Conservation (phyloP, 64 coral and sea anemone species). For the Stichodactyla helianthus region DNA sequence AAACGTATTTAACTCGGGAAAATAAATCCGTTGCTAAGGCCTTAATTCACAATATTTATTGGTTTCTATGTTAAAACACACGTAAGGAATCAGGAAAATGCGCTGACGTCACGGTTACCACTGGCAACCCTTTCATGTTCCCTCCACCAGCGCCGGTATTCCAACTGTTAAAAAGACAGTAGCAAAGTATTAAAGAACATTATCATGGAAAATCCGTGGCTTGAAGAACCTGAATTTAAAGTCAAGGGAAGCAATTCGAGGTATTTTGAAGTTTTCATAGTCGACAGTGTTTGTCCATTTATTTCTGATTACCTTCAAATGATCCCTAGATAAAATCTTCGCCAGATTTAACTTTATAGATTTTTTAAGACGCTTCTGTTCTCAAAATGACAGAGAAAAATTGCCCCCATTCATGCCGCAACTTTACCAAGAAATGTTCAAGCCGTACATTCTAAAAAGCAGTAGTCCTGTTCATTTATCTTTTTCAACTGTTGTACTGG, state of each 20-base stretch:
- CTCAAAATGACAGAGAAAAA: no score
- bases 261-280: not conserved
- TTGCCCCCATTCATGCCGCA: no score
- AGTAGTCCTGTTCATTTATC: no score
- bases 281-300: not conserved
- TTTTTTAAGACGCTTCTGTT: no score
- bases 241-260: not conserved
- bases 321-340: no score
- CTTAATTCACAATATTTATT: not conserved
- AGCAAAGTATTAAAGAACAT: not conserved
- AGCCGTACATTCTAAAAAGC: no score
- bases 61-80: not conserved
- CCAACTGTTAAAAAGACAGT: not conserved
- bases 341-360: no score
- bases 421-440: no score
- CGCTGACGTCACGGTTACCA: not conserved
- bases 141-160: not conserved
- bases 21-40: not conserved
- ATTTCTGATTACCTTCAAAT: no score
- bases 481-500: no score
- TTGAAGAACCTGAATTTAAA: not conserved
- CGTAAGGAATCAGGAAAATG: not conserved
- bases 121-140: not conserved
- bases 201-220: not conserved
- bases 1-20: not conserved